Evolutionary conservation across 2,113 vertebrate species (phyloP).

Genomic region (Megaceryle torquata): DNA sequence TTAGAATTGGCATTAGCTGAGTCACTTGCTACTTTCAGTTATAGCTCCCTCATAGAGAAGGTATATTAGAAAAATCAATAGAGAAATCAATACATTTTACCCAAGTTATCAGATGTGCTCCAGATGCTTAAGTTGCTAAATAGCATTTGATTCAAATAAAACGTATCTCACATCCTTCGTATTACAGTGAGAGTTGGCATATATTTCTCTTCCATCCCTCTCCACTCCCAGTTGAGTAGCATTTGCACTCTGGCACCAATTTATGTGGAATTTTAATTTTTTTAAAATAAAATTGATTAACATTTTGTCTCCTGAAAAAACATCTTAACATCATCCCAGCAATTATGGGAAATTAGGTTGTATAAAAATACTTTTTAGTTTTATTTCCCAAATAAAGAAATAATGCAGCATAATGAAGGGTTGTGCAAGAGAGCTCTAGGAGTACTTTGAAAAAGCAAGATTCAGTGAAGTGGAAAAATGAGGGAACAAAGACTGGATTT

Average conservation of each 20-base stretch:
- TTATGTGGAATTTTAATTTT: constrained; percentile 27
- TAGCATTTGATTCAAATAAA: constrained; percentile 65
- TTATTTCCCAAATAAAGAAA: constrained; percentile 61
- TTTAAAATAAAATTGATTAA: constrained; percentile 38
- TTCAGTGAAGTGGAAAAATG: constrained; percentile 61
- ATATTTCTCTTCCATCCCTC: neutral
- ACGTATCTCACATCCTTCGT: constrained; percentile 27
- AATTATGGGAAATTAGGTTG: constrained; percentile 25
- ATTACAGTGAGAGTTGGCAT: neutral
- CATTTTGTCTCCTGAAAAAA: constrained; percentile 30
- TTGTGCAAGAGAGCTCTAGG: constrained; percentile 20
- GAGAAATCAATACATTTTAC: constrained; percentile 65
- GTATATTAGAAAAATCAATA: constrained; percentile 66
- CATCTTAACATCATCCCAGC: neutral
- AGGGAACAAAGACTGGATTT: constrained; percentile 58
- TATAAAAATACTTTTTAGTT: constrained; percentile 39
- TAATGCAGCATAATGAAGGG: constrained; percentile 40
- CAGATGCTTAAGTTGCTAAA: constrained; percentile 59
- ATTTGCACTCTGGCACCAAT: constrained; percentile 20
- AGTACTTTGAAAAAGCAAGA: constrained; percentile 50
- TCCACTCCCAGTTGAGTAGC: constrained; percentile 1
- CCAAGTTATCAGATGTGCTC: constrained; percentile 62
- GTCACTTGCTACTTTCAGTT: constrained; percentile 19
- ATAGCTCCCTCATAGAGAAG: constrained; percentile 5
- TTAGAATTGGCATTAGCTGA: neutral